These are phyloP conservation scores for Gallinago paraguaiae DNA, from an alignment of 2,113 vertebrate species.

Conservation along the genomic window DNA sequence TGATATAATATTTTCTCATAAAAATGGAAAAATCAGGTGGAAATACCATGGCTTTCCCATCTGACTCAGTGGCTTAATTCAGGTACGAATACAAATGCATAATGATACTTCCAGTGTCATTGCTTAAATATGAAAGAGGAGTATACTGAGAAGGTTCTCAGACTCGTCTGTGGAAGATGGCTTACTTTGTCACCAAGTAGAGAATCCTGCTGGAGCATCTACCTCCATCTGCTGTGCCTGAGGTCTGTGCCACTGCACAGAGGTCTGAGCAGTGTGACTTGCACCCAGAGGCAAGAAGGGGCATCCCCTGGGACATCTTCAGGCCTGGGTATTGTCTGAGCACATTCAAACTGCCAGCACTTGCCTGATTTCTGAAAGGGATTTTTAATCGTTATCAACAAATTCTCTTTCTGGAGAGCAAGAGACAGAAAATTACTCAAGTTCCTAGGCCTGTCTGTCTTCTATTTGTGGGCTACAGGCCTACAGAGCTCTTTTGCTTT, in stretches of 20 bases:
- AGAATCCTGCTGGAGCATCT: not conserved
- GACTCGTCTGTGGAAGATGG: fast-evolving
- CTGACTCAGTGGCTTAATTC: not conserved
- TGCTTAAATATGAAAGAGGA: not conserved
- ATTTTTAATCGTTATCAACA: not conserved
- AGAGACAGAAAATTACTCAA: not conserved
- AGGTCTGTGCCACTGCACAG: not conserved
- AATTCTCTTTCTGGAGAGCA: not conserved
- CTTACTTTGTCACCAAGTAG: not conserved
- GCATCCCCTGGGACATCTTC: fast-evolving
- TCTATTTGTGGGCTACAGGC: not conserved
- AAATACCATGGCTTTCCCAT: fast-evolving
- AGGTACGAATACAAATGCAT: not conserved
- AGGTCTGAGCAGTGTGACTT: not conserved
- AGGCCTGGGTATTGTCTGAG: not conserved
- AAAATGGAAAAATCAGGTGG: not conserved
- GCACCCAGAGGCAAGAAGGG: not conserved
- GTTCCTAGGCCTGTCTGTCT: not conserved
- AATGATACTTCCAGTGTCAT: not conserved
- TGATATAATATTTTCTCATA: not conserved
- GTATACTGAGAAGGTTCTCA: not conserved
- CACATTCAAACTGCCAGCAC: not conserved
- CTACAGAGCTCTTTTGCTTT: not conserved
- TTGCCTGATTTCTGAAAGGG: not conserved
- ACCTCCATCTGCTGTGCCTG: fast-evolving